Conservation (phyloP, 2,888 invertebrate species). For the Idaea straminata region DNA sequence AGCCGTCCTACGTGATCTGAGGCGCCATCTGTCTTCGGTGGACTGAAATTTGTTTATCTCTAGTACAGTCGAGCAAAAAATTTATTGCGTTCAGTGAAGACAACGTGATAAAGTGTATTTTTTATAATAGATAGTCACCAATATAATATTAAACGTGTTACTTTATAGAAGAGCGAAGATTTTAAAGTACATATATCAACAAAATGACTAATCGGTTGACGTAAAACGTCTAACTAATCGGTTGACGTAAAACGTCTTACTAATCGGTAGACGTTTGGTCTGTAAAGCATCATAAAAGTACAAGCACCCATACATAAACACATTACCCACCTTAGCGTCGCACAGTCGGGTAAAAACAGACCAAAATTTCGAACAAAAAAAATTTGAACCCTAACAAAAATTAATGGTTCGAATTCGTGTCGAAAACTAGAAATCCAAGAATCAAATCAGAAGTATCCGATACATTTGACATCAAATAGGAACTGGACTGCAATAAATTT, state of each 20-base stretch:
- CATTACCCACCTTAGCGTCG: no score
- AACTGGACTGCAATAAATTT: conserved; percentile 77
- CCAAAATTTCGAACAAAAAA: no score
- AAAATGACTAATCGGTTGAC: no score
- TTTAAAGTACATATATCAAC: no score
- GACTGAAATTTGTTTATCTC: conserved; percentile 68
- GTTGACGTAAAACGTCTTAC: no score
- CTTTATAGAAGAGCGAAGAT: background rate
- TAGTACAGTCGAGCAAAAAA: conserved; percentile 9
- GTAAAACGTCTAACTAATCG: no score
- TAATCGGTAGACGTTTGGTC: no score
- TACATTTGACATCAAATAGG: conserved; percentile 26
- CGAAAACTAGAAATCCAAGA: conserved; percentile 69
- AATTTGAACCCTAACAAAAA: no score
- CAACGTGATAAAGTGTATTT: conserved; percentile 4
- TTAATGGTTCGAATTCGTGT: conserved; percentile 35
- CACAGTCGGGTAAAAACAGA: no score
- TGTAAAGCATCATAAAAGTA: no score
- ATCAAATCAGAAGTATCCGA: conserved; percentile 39
- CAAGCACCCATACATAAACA: no score
- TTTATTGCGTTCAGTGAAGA: background rate
- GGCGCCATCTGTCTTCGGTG: conserved; percentile 72
- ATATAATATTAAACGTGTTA: conserved; percentile 59
- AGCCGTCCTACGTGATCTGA: conserved; percentile 70
- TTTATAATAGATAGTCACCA: conserved; percentile 33